Evolutionary conservation across 2,888 invertebrate species (phyloP).

Genomic region (Phortica magna): DNA sequence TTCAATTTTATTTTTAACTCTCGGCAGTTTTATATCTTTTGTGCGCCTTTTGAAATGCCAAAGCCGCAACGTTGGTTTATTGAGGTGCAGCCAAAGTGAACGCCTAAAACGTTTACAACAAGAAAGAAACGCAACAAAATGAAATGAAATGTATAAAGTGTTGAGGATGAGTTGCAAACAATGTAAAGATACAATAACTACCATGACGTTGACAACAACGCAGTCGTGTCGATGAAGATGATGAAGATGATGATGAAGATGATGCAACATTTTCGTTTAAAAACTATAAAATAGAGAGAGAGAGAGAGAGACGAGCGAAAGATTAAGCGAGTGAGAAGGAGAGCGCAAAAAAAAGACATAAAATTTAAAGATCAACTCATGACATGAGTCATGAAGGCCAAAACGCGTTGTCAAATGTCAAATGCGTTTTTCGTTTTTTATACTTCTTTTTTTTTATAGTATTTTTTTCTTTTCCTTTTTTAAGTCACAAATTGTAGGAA

Average conservation of each 20-base stretch:
- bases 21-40: neutral
- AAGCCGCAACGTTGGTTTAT: neutral
- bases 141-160: neutral
- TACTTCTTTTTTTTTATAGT: too few relatives aligned
- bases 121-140: neutral
- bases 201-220: neutral
- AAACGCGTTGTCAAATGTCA: conserved; percentile 15
- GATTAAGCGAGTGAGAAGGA: neutral
- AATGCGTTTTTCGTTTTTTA: neutral
- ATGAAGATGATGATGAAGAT: conserved; percentile 10
- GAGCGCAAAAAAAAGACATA: neutral
- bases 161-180: conserved; percentile 10
- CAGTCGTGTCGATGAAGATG: neutral
- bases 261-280: conserved; percentile 11
- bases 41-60: neutral
- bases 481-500: neutral
- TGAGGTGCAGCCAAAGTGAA: neutral
- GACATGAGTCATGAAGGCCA: conserved; percentile 16
- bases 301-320: neutral
- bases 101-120: neutral
- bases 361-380: conserved; percentile 5
- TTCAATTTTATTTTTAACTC: conserved; percentile 1
- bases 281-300: neutral
- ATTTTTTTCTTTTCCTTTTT: too few relatives aligned
- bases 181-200: neutral